Evolutionary conservation across 2,888 invertebrate species (phyloP), one percentile per base, ranked within the genome.

Genomic region (Drosophila robusta): DNA sequence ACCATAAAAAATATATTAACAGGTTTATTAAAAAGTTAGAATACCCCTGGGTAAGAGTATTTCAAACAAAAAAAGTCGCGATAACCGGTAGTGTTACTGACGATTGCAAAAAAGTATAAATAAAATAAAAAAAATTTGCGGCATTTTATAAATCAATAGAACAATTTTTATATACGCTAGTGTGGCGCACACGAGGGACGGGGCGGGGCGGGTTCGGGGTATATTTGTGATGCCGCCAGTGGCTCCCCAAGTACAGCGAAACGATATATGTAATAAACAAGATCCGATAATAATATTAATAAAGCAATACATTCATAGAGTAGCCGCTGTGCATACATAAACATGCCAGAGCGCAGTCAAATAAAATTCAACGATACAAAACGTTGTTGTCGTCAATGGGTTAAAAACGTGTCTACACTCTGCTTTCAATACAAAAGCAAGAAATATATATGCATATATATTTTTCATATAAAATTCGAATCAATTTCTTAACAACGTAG

Each of bases 401-500:
- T 70, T 75, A 56, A 80, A 75, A 78, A 72, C 68, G 67, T 63
- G 75, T 70, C 55, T 68, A 63, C 60, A 46, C 12, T 55, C 49
- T 49, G 24, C 12, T 47, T 62, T 22, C 6, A 26, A 57, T 49
- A 47, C 47, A 67, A 60, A 60, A 50, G 12, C 49, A 57, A 42
- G 32, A 54, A 39, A 66, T 46, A 18, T 26, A 57, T 4, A 32
- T 32, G 4, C 12, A 34, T 29, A 8, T 34, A 34, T 34, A 34
- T 34, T 12, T 34, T 34, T 34, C 34, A 34, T 34, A 34, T 12
- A 29, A 49, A 29, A 55, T 55, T 60, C 34, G 34, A 51, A 47
- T 65, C 12, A 50, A 42, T 58, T 51, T 71, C 36, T 56, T 32
- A 16, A 56, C 11, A 24, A 14, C 29, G 14, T 29, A 26, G 36